These are phyloP conservation scores for Patella ulyssiponensis DNA, from an alignment of 2,888 invertebrate genomes.

Conservation along the genomic window DNA sequence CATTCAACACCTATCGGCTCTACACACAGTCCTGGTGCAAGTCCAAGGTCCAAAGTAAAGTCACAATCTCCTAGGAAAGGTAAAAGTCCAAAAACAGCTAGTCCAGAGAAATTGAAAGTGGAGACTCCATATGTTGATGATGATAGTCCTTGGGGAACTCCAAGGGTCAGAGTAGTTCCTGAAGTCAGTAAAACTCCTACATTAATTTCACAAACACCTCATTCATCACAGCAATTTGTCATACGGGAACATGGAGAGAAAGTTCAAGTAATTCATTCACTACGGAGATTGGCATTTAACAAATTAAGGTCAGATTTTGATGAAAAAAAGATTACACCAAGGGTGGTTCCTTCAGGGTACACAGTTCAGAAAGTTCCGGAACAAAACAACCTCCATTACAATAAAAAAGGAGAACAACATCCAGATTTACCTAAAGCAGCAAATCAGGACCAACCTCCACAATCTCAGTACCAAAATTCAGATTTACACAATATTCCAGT, in stretches of 20 bases:
- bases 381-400: background rate
- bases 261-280: background rate
- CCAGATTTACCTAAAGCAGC: too few relatives aligned
- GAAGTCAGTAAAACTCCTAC: background rate
- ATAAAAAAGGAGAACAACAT: too few relatives aligned
- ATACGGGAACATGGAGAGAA: background rate
- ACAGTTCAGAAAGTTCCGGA: background rate
- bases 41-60: background rate
- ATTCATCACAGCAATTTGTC: background rate
- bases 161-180: background rate
- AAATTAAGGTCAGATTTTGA: constrained; percentile 3
- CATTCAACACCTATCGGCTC: too few relatives aligned
- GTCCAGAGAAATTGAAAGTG: background rate
- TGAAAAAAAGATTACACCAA: background rate
- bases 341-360: background rate
- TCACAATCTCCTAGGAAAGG: background rate
- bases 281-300: background rate
- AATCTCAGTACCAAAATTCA: too few relatives aligned
- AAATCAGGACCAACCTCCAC: too few relatives aligned
- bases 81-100: background rate
- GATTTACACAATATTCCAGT: too few relatives aligned
- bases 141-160: constrained; percentile 7
- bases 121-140: background rate
- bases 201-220: background rate
- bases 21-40: background rate